Evolutionary conservation across 2,888 invertebrate genomes (phyloP).

Genomic region (Erebia ligea): DNA sequence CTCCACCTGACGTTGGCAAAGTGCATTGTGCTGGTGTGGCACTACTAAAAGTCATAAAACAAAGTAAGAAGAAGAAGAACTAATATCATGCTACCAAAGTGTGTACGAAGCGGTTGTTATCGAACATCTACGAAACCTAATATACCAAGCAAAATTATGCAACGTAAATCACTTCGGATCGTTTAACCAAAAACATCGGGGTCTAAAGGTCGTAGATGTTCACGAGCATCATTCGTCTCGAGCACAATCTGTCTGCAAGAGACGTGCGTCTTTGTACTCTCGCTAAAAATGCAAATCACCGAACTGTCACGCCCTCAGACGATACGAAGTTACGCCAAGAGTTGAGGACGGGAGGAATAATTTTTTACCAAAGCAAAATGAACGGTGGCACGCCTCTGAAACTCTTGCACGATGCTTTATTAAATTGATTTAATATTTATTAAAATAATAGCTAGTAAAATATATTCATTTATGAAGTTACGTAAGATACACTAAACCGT

Average conservation of each 20-base stretch:
- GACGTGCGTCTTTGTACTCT: conserved; percentile 76
- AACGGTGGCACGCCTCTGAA: conserved; percentile 72
- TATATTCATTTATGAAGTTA: too few relatives aligned
- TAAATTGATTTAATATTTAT: conserved; percentile 12
- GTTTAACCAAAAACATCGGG: conserved; percentile 23
- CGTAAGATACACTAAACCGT: too few relatives aligned
- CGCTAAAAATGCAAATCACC: conserved; percentile 81
- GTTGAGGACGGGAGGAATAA: conserved; percentile 61
- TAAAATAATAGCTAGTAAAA: too few relatives aligned
- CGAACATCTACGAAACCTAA: background rate
- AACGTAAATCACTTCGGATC: conserved; percentile 19
- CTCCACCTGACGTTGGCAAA: too few relatives aligned
- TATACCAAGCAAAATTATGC: conserved; percentile 11
- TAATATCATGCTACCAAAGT: background rate
- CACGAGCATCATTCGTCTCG: conserved; percentile 71
- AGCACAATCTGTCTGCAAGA: conserved; percentile 69
- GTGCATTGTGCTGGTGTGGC: too few relatives aligned
- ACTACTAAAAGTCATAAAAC: too few relatives aligned
- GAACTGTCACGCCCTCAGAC: conserved; percentile 72
- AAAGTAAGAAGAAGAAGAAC: too few relatives aligned
- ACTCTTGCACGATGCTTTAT: conserved; percentile 54
- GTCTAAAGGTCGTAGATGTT: conserved; percentile 37
- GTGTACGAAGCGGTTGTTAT: background rate
- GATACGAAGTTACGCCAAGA: conserved; percentile 48
- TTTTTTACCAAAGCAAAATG: conserved; percentile 79